phyloP scores from a whole-genome alignment of 1,140 invertebrate species.

The Pentalonia nigronervosa region DNA sequence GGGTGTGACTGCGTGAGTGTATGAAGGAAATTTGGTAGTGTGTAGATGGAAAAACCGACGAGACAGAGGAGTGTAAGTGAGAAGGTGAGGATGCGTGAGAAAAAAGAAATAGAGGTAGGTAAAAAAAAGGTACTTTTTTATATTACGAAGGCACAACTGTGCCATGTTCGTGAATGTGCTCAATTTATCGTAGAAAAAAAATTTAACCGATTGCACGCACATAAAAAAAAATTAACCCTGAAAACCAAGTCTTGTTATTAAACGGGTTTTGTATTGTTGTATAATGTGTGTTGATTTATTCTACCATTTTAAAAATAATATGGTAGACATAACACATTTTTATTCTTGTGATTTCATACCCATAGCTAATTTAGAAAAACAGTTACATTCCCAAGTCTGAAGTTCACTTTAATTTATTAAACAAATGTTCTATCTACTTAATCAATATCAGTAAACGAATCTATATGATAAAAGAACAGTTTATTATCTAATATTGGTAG shows the following conservation, averaged over 20 bases:
- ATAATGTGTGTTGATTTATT: not conserved
- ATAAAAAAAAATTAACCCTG: not conserved
- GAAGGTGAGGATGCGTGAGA: not conserved
- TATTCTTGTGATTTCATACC: not conserved
- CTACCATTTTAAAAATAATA: not conserved
- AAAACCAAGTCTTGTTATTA: not conserved
- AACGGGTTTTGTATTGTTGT: not conserved
- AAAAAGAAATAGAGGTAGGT: not conserved
- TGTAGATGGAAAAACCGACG: not conserved
- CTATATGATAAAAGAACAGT: not conserved
- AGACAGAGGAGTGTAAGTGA: not conserved
- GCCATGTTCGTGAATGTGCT: not conserved
- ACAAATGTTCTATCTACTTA: too few relatives aligned
- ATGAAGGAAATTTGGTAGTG: not conserved
- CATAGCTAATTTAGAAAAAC: not conserved
- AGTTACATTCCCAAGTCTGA: not conserved
- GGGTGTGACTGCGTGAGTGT: not conserved
- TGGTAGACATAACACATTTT: not conserved
- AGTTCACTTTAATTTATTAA: not conserved
- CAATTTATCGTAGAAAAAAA: not conserved
- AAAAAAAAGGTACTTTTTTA: not conserved
- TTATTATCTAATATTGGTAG: not conserved
- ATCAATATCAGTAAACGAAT: too few relatives aligned
- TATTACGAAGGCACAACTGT: not conserved
- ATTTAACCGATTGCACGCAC: slow-evolving; percentile 1